These are phyloP conservation scores for Charanyca ferruginea DNA, from an alignment of 2,888 invertebrate genomes.

Conservation along the genomic window DNA sequence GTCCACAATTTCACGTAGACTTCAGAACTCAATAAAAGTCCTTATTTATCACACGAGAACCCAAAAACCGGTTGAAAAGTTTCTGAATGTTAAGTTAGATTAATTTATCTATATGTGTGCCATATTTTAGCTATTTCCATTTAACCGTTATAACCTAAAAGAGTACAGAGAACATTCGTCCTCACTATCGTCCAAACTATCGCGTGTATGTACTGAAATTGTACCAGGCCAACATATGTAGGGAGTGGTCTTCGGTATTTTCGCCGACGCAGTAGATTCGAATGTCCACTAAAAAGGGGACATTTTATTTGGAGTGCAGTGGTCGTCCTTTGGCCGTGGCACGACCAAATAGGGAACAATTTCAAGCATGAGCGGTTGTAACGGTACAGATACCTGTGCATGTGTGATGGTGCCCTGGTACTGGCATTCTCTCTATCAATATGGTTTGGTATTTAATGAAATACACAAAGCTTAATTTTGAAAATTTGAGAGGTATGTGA, in stretches of 20 bases:
- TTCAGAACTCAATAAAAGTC: too few relatives aligned
- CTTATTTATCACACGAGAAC: too few relatives aligned
- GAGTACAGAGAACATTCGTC: too few relatives aligned
- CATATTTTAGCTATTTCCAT: too few relatives aligned
- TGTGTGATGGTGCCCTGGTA: conserved; percentile 39
- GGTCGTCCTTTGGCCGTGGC: conserved; percentile 54
- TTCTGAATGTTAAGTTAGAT: too few relatives aligned
- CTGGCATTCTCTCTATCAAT: not conserved
- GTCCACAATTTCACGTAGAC: too few relatives aligned
- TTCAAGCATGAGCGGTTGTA: conserved; percentile 66
- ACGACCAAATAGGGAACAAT: conserved; percentile 60
- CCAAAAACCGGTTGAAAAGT: too few relatives aligned
- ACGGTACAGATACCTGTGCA: conserved; percentile 9
- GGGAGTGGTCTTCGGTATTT: conserved; percentile 7
- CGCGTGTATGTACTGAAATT: too few relatives aligned
- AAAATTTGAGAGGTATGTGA: too few relatives aligned
- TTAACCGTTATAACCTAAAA: too few relatives aligned
- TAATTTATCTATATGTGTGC: too few relatives aligned
- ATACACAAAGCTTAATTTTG: not conserved
- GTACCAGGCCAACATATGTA: conserved; percentile 38
- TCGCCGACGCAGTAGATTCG: conserved; percentile 12
- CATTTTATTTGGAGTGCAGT: conserved; percentile 39
- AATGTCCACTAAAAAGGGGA: conserved; percentile 33
- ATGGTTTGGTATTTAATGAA: not conserved
- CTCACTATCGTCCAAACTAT: too few relatives aligned